phyloP scores from a whole-genome alignment of 2,113 vertebrate species.

The Pollachius pollachius region DNA sequence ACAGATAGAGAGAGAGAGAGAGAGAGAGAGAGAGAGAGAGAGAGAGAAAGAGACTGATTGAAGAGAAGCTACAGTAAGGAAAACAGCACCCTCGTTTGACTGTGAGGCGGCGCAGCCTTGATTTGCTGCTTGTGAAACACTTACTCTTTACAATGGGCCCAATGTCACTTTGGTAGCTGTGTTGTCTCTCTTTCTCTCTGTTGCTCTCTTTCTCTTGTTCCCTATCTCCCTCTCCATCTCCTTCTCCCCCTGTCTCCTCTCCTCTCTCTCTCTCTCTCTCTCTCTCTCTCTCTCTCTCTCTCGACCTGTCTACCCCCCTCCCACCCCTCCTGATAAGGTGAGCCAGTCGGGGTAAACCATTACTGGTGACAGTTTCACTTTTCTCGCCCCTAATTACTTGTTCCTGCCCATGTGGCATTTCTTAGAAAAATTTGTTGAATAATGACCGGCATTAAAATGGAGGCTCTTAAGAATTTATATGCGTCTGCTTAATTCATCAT shows the following conservation, averaged over 20 bases:
- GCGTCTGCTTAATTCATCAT: conserved; percentile 98
- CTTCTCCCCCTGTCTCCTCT: no score
- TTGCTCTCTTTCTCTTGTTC: conserved; percentile 28
- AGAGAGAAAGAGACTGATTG: conserved; percentile 17
- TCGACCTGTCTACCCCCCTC: conserved; percentile 25
- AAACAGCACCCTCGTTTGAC: conserved; percentile 45
- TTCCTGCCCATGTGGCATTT: conserved; percentile 99
- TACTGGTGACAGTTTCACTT: conserved; percentile 99
- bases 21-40: conserved; percentile 4
- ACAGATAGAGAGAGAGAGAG: conserved; percentile 21
- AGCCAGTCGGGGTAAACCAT: conserved; percentile 90
- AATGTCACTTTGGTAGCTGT: conserved; percentile 58
- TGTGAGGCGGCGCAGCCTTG: conserved; percentile 37
- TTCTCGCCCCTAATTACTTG: conserved; percentile 99
- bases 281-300: conserved; percentile 25
- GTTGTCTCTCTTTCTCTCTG: neutral
- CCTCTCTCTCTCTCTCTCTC: conserved; percentile 22
- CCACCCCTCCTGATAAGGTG: conserved; percentile 84
- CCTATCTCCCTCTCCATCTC: conserved; percentile 66
- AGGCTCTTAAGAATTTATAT: conserved; percentile 99
- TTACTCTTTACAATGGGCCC: conserved; percentile 61
- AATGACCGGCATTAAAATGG: conserved; percentile 99
- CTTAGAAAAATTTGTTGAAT: conserved; percentile 99
- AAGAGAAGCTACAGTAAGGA: conserved; percentile 25
- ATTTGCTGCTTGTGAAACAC: conserved; percentile 49